A percentile compares a stretch with the other conserved stretches of the same genome.
phyloP scores from a whole-genome alignment of 2,113 vertebrate species.

The Cyanoramphus novaezelandiae region DNA sequence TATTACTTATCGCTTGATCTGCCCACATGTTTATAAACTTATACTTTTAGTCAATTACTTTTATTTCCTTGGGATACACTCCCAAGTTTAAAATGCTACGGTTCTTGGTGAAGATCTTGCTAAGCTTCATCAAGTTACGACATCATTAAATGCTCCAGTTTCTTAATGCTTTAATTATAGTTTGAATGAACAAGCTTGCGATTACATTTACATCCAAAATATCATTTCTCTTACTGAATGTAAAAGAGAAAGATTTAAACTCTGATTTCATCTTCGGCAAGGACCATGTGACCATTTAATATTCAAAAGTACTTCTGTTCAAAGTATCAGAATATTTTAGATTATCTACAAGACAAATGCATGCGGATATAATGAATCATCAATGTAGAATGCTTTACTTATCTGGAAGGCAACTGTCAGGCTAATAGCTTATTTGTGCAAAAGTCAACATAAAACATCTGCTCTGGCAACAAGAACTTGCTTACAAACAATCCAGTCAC shows the following conservation, averaged over 20 bases:
- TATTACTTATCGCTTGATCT: neutral
- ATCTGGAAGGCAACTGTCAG: neutral
- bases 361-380: neutral
- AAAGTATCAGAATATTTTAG: neutral
- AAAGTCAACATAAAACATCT: neutral
- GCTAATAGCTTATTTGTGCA: neutral
- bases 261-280: neutral
- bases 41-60: neutral
- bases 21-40: neutral
- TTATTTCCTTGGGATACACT: neutral
- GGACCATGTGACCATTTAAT: neutral
- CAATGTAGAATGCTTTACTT: neutral
- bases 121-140: neutral
- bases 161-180: neutral
- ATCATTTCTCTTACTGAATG: neutral
- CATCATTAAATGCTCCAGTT: neutral
- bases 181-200: neutral
- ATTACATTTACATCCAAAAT: conserved; percentile 3
- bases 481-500: neutral
- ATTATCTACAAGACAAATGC: neutral
- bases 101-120: neutral
- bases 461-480: neutral
- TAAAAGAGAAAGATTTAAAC: neutral
- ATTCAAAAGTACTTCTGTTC: neutral
- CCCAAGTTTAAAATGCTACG: neutral